These are phyloP conservation scores for Danio rerio DNA, from an alignment of 2,113 vertebrate species.

Conservation along the genomic window GRCz12tu NC_133177.1:11370501-11371000, in stretches of 20 bases:
- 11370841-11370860: neutral
- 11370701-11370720: neutral
- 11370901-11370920: too few species aligned
- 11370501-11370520: slow-evolving; percentile 83
- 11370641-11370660: neutral
- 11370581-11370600: neutral
- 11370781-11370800: slow-evolving; percentile 57
- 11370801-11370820: slow-evolving; percentile 57
- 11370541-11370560: slow-evolving; percentile 55
- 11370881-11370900: too few species aligned
- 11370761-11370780: slow-evolving; percentile 56
- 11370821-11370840: slow-evolving; percentile 52
- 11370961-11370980: too few species aligned
- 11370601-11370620: too few species aligned
- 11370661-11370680: neutral
- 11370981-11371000: too few species aligned
- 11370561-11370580: slow-evolving; percentile 31
- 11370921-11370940: too few species aligned
- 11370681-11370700: neutral
- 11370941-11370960: too few species aligned
- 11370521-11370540: slow-evolving; percentile 56
- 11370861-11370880: neutral
- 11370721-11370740: neutral
- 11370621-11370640: too few species aligned
- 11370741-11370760: slow-evolving; percentile 50